Evolutionary conservation across 2,888 invertebrate species (phyloP).

Genomic region (Polyploca ridens): DNA sequence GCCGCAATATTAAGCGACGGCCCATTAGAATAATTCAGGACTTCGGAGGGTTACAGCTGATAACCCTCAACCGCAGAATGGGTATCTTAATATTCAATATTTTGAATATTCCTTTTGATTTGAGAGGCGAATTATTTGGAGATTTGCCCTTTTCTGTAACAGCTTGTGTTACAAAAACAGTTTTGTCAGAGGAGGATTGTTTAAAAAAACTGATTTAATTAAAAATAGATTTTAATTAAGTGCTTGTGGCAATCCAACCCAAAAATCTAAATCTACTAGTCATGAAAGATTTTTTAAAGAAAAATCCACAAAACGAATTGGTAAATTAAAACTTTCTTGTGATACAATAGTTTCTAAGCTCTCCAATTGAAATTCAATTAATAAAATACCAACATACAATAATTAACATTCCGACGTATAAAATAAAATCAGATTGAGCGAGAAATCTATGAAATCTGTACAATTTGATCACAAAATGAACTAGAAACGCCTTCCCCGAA

Average conservation of each 20-base stretch:
- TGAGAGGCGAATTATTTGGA: background rate
- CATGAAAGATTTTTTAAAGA: no score
- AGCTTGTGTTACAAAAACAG: no score
- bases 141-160: background rate
- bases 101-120: background rate
- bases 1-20: background rate
- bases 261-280: no score
- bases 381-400: no score
- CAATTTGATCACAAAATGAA: background rate
- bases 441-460: background rate
- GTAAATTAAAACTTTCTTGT: no score
- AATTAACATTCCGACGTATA: background rate
- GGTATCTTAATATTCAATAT: background rate
- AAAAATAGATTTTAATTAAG: no score
- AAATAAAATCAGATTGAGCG: background rate
- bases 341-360: no score
- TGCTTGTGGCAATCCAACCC: no score
- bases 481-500: background rate
- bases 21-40: background rate
- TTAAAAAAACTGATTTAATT: no score
- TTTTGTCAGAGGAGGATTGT: no score
- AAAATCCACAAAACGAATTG: no score
- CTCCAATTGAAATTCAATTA: no score
- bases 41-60: background rate
- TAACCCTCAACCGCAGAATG: background rate